Evolutionary conservation across 2,888 invertebrate genomes (phyloP), one percentile per base, ranked within the genome.

Genomic region (Standfussiana lucernea): DNA sequence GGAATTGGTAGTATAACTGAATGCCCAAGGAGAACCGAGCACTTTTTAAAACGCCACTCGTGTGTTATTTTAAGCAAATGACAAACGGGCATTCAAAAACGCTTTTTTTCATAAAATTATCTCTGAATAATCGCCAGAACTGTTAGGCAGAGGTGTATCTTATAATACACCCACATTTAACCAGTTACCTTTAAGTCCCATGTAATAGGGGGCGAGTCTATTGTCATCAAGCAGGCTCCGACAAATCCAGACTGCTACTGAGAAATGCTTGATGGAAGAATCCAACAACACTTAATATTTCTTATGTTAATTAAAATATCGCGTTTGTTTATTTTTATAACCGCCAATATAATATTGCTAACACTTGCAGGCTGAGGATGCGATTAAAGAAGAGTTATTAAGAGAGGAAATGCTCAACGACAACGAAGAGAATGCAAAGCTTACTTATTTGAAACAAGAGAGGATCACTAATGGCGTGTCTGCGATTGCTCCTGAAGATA

Each of bases 361-460:
- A 13, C 13, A 56, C 83, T 95, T 94, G n/a, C 93, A 96, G 96
- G 91, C 87, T 59, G 95, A 95, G 78, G 95, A 96, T 81, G 93
- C 92, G 69, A 92, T 95, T 32, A 93, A 94, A 79, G 95, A 96
- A 88, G 95, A 95, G 68, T 86, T 96, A 70, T 79, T 96, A 72
- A 93, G 91, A 88, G 95, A 95, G 88, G 91, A 92, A 87, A 88
- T 89, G 47, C 79, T 94, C 21, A 92, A 88, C 61, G 91, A 95
- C 69, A 89, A 92, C 35, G 87, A 90, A 77, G 91, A 92, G 62
- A 92, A 92, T 81, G 83, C 86, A 28, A 86, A 91, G 45, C 2
- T 89, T 35, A 61, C 42, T 42, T 11, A 37, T 45, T 64, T 59
- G 1, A 68, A 74, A 28, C 53, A 53, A 40, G 50, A 13, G 18